phyloP scores from a whole-genome alignment of 92 coral and sea anemone species.

The Epizoanthus fatuus region DNA sequence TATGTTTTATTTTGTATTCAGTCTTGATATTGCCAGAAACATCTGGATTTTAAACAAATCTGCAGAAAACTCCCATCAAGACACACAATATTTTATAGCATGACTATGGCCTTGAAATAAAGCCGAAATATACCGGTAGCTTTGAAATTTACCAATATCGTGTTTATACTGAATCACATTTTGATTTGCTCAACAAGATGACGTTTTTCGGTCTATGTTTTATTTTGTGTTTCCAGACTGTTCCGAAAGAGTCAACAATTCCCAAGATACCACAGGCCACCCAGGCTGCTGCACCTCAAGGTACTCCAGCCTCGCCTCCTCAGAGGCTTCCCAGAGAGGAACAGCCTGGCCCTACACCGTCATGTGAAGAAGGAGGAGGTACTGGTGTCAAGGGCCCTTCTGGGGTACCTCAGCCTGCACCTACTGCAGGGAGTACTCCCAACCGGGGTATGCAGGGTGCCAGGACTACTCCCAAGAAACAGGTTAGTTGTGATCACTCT shows the following conservation, averaged over 20 bases:
- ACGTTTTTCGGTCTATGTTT: too few species aligned
- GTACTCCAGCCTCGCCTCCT: slow-evolving; percentile 3
- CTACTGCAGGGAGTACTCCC: slow-evolving; percentile 33
- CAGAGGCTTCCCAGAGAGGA: slow-evolving; percentile 41
- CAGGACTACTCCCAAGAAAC: slow-evolving; percentile 6
- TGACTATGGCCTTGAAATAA: too few species aligned
- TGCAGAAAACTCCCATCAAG: too few species aligned
- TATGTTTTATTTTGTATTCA: too few species aligned
- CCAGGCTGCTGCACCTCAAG: not conserved
- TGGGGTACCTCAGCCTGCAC: slow-evolving; percentile 32
- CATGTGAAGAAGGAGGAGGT: not conserved
- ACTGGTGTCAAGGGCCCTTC: slow-evolving; percentile 6
- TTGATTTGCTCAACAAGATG: too few species aligned
- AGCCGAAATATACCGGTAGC: too few species aligned
- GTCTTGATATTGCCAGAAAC: too few species aligned
- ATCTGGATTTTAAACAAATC: too few species aligned
- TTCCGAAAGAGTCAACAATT: slow-evolving; percentile 2
- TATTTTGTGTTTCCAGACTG: not conserved
- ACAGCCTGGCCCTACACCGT: slow-evolving; percentile 1
- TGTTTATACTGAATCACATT: too few species aligned
- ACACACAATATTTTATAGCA: too few species aligned
- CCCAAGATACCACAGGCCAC: slow-evolving; percentile 3
- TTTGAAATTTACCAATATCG: too few species aligned
- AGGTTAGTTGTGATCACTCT: not conserved
- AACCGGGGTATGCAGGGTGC: not conserved